Evolutionary conservation across 2,797 vertebrate genomes (phyloP), one percentile per base, ranked within the genome.

Genomic region (Rhyacichthys aspro): DNA sequence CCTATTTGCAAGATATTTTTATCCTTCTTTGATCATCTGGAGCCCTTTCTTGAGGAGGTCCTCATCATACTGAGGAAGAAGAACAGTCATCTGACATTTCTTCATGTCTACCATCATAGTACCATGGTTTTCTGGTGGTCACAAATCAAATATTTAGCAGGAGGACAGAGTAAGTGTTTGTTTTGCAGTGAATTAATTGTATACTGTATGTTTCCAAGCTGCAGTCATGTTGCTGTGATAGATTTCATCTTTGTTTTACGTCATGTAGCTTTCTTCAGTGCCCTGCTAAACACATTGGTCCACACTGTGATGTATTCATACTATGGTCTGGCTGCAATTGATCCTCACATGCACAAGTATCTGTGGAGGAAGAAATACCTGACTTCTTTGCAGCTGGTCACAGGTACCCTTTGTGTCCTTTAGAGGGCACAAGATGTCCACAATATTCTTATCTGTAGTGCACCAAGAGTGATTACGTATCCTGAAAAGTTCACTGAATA

Each of bases 121-220:
- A 96, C 96, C 39, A 98, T 99, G 98, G 96, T 99, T 84, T 98
- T 95, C 87, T 99, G 96, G 95, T 99, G 98, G 98, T 88, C 91
- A 10, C 96, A 96, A 72, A 90, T 98, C 75, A 99, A 98, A 67
- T 99, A 94, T 87, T 91, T 98, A 32, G 95, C 96, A 11, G 98
- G 98, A 34, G 98, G 98, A 84, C 96, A 98, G 90, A 95, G 98
- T 99, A 78, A 92, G 95, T 91, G n/a, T 54, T 38, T 37, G n/a
- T n/a, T n/a, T n/a, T n/a, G n/a, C n/a, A n/a, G n/a, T n/a, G n/a
- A n/a, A n/a, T n/a, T n/a, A n/a, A n/a, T n/a, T n/a, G n/a, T n/a
- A n/a, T n/a, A 5, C 11, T 12, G 9, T 10, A 4, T 11, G 3
- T 10, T 33, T 48, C n/a, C n/a, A n/a, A n/a, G 33, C 12, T 15